Conservation (phyloP, 1,140 invertebrate species). For the Camponotus floridanus region DNA sequence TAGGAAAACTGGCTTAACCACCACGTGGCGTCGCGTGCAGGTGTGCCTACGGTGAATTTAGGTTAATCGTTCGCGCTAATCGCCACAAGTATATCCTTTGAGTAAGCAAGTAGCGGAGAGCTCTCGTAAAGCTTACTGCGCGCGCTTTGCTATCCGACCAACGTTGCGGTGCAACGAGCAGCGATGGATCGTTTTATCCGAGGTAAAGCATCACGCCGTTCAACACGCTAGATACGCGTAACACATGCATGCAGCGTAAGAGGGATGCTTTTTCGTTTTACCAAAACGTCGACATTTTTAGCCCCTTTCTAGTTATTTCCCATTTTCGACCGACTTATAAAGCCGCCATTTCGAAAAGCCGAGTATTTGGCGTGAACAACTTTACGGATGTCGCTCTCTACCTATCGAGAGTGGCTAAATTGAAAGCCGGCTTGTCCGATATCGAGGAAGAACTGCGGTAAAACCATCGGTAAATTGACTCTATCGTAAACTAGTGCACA, state of each 20-base stretch:
- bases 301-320: background rate
- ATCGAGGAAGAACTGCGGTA: conserved; percentile 40
- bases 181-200: conserved; percentile 51
- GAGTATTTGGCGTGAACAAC: background rate
- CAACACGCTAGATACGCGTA: background rate
- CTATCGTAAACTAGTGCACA: conserved; percentile 18
- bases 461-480: conserved; percentile 63
- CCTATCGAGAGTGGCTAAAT: conserved; percentile 55
- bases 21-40: conserved; percentile 75
- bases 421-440: conserved; percentile 51
- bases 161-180: background rate
- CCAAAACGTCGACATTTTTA: background rate
- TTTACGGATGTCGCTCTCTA: conserved; percentile 45
- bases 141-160: background rate
- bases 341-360: background rate
- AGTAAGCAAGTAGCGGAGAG: conserved; percentile 61
- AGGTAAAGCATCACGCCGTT: conserved; percentile 21
- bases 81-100: conserved; percentile 68
- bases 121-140: conserved; percentile 65
- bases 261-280: background rate
- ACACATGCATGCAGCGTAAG: too few relatives aligned
- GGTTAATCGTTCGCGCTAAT: conserved; percentile 82
- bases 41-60: conserved; percentile 77
- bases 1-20: conserved; percentile 71
- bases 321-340: background rate